A percentile compares a stretch with the other conserved stretches of the same genome.
Evolutionary conservation across 2,888 invertebrate genomes (phyloP).

Genomic region (Shargacucullia verbasci): DNA sequence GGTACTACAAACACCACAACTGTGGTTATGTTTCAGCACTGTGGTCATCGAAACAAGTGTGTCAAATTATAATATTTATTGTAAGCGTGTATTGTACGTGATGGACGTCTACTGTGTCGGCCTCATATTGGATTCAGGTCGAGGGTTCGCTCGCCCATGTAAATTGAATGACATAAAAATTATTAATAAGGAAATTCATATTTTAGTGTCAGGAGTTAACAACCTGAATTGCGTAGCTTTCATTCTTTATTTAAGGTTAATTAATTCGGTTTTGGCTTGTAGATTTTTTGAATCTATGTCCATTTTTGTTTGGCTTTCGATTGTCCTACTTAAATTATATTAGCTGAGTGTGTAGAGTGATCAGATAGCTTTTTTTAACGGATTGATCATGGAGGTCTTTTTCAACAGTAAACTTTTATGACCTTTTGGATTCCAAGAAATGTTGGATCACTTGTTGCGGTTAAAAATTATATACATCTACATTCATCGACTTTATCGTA

Average conservation of each 20-base stretch:
- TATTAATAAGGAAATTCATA: conserved; percentile 43
- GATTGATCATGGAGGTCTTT: no score
- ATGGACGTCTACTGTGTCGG: conserved; percentile 61
- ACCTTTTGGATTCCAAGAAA: no score
- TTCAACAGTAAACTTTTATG: not conserved
- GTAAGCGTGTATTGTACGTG: conserved; percentile 68
- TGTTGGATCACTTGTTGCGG: no score
- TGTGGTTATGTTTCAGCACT: conserved; percentile 59
- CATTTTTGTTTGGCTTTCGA: no score
- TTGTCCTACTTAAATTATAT: no score
- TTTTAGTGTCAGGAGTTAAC: conserved; percentile 15
- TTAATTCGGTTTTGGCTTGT: no score
- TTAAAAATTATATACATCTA: no score
- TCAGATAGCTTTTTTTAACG: no score
- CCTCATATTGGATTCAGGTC: conserved; percentile 74
- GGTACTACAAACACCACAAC: conserved; percentile 52
- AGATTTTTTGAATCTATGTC: no score
- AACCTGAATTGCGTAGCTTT: not conserved
- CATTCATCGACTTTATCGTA: no score
- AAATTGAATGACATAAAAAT: conserved; percentile 52
- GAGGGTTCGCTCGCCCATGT: conserved; percentile 47
- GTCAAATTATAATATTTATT: conserved; percentile 76
- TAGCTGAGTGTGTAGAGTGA: no score
- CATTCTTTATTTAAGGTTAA: no score
- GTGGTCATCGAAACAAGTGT: conserved; percentile 68